These are phyloP conservation scores for Heliocidaris erythrogramma DNA, from an alignment of 35 echinoderm and acorn worm genomes.

Conservation along the genomic window DNA sequence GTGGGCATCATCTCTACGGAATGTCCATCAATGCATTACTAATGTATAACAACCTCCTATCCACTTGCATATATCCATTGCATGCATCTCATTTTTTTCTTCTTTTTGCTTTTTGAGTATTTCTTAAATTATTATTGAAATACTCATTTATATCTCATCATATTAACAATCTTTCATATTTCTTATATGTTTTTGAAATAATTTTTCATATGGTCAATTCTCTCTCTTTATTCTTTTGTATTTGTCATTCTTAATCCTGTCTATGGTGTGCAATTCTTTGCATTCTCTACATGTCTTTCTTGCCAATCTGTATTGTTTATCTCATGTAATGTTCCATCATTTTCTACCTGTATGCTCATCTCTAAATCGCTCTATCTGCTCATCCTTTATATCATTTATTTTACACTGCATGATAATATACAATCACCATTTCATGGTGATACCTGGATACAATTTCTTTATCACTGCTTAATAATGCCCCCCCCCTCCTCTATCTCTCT, in stretches of 20 bases:
- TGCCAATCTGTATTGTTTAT: background rate
- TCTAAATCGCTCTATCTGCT: background rate
- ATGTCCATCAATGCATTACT: background rate
- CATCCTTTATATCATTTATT: background rate
- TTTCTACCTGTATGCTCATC: background rate
- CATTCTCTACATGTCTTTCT: background rate
- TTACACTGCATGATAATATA: background rate
- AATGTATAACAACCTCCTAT: background rate
- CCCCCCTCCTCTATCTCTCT: background rate
- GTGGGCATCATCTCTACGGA: background rate
- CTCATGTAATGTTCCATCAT: background rate
- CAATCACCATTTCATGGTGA: background rate
- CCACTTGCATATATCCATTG: background rate
- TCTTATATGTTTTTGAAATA: background rate
- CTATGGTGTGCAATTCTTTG: background rate
- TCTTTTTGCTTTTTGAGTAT: background rate
- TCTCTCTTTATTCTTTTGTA: background rate
- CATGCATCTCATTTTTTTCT: background rate
- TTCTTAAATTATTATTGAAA: background rate
- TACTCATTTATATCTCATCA: background rate
- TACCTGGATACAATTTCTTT: background rate
- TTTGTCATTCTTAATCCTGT: background rate
- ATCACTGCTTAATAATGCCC: background rate
- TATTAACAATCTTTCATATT: background rate
- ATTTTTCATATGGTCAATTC: background rate